Evolutionary conservation across 2,888 invertebrate genomes (phyloP), one percentile per base, ranked within the genome.

Genomic region (Eurytoma adleriae): DNA sequence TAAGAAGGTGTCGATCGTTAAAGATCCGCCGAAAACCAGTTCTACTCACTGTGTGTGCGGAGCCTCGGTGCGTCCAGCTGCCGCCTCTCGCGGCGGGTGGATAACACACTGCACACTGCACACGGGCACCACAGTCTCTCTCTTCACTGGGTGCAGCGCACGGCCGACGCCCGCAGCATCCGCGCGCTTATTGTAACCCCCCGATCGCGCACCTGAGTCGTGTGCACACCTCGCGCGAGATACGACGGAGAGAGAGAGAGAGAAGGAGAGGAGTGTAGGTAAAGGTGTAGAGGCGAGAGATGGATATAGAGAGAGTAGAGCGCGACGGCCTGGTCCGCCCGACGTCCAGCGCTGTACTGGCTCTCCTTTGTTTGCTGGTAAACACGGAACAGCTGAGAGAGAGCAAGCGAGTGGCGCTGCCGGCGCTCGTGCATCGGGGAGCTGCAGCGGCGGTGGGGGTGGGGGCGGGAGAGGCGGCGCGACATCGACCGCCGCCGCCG

Each of bases 311-410:
- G 13, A 52, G 68, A 30, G 62, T 13, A 50, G 66, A 24, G 71
- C 70, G 57, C 57, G 40, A 40, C 40, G 40, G 4, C 7, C 4
- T 40, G 40, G 40, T 40, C 59, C 50, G 76, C 74, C 57, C 77
- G 71, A 61, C 79, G 77, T 79, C 82, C 77, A 70, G 70, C 79
- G 77, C 79, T 70, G 30, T 48, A 82, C 81, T 82, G 75, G 16
- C 56, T 75, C 74, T 72, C 77, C 82, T 80, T 82, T 82, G 82
- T 80, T 78, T 76, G 81, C 72, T 78, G 68, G 81, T 80, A 78
- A 79, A 79, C 83, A 82, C 69, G 76, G 69, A 77, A 81, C 82
- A 82, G 82, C 83, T 78, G 79, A 77, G 76, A 7, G n/a, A 54
- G 16, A 54, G 64, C 16, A 40, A 14, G 16, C 66, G 73, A 67